phyloP scores from a whole-genome alignment of 64 coral and sea anemone species.

The Hydrozoanthus tunicans region DNA sequence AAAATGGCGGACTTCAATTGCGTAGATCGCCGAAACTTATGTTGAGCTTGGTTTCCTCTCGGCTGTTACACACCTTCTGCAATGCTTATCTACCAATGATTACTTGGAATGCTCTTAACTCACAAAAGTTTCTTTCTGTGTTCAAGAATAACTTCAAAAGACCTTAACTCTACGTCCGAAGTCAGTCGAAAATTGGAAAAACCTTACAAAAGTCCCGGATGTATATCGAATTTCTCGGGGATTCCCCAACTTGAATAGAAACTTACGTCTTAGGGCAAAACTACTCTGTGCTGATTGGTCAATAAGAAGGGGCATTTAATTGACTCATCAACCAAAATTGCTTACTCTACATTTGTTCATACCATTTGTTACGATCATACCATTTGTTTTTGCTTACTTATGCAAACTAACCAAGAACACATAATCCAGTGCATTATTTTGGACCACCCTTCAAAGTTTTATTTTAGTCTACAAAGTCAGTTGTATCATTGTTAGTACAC shows the following conservation, averaged over 20 bases:
- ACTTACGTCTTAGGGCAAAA: background rate
- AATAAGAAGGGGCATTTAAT: background rate
- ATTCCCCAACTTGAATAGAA: slow-evolving; percentile 16
- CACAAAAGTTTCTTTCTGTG: background rate
- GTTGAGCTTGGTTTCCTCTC: background rate
- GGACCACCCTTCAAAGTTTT: no score
- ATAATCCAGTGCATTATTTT: no score
- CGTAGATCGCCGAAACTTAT: background rate
- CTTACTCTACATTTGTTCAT: no score
- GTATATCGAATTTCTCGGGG: background rate
- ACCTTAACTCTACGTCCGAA: background rate
- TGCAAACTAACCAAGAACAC: no score
- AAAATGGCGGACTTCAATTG: slow-evolving; percentile 34
- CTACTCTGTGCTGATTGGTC: no score
- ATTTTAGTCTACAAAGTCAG: no score
- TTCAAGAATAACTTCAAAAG: background rate
- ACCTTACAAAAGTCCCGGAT: slow-evolving; percentile 23
- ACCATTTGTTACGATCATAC: no score
- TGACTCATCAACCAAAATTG: slow-evolving; percentile 35
- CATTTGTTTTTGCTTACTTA: no score
- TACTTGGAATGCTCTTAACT: background rate
- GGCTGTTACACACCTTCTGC: background rate
- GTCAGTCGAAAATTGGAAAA: background rate
- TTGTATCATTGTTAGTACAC: no score
- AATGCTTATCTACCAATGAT: background rate